These are phyloP conservation scores for Panthera tigris DNA, from an alignment of 2,113 vertebrate genomes.

Conservation along the genomic window DNA sequence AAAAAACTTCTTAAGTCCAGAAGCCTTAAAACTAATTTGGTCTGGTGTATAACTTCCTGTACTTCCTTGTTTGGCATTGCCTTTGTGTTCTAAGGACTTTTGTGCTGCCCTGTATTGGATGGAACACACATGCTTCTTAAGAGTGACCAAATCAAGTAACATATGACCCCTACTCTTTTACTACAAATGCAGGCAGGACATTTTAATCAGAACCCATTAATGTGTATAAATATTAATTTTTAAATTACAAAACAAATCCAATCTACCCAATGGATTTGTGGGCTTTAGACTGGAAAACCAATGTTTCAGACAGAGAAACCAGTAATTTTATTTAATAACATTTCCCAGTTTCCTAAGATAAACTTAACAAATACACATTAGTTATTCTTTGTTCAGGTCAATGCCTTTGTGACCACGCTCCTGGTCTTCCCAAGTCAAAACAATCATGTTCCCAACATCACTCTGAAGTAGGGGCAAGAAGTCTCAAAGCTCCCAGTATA, in stretches of 20 bases:
- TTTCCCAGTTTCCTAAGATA: constrained; percentile 9
- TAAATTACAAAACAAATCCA: constrained; percentile 8
- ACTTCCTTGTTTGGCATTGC: constrained; percentile 15
- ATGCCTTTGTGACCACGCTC: background rate
- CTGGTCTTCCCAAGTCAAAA: constrained; percentile 46
- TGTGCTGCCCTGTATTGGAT: background rate
- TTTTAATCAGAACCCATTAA: background rate
- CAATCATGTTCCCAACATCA: constrained; percentile 13
- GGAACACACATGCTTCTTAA: background rate
- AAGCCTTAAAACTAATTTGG: constrained; percentile 75
- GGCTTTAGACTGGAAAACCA: background rate
- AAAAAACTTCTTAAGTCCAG: constrained; percentile 73
- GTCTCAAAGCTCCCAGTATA: constrained; percentile 28
- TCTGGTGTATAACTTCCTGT: constrained; percentile 75
- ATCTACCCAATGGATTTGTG: background rate
- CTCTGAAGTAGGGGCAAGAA: constrained; percentile 37
- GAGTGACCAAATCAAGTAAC: background rate
- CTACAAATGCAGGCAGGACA: background rate
- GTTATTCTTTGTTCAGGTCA: constrained; percentile 58
- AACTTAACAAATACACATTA: background rate
- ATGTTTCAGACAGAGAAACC: background rate
- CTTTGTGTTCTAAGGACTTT: background rate
- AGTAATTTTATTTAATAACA: constrained; percentile 31
- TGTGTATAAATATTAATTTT: background rate
- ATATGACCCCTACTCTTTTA: background rate